phyloP scores from a whole-genome alignment of 2,113 vertebrate genomes.

The Motacilla tschutschensis region DNA sequence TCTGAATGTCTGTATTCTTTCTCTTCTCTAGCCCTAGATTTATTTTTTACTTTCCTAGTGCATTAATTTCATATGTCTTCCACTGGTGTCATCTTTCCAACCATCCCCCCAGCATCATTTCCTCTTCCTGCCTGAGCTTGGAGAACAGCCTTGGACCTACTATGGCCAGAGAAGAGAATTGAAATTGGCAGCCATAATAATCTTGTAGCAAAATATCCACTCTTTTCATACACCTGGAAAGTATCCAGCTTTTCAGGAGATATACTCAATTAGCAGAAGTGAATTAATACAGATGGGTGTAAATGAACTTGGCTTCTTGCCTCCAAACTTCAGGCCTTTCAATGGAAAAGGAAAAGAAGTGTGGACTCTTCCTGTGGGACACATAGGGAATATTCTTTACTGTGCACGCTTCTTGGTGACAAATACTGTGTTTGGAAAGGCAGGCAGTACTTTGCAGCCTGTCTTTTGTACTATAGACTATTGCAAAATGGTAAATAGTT shows the following conservation, averaged over 20 bases:
- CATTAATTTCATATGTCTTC: not conserved
- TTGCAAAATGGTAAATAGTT: not conserved
- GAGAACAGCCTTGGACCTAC: not conserved
- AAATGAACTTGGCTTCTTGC: not conserved
- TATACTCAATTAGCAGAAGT: not conserved
- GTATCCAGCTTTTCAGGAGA: not conserved
- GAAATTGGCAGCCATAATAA: not conserved
- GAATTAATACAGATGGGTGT: not conserved
- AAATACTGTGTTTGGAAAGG: not conserved
- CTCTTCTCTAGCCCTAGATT: not conserved
- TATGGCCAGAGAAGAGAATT: not conserved
- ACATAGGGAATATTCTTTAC: accelerated
- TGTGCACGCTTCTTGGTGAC: not conserved
- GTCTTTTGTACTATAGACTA: not conserved
- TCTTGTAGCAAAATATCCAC: not conserved
- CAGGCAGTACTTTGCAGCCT: not conserved
- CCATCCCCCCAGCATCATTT: not conserved
- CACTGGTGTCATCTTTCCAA: not conserved
- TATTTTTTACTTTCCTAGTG: not conserved
- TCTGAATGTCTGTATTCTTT: not conserved
- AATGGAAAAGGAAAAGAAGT: not conserved
- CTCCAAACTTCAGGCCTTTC: not conserved
- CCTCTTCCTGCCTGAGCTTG: not conserved
- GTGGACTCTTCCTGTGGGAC: not conserved
- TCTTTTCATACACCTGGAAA: not conserved